Evolutionary conservation across 2,888 invertebrate genomes (phyloP), one percentile per base, ranked within the genome.

Genomic region (Oscheius onirici): DNA sequence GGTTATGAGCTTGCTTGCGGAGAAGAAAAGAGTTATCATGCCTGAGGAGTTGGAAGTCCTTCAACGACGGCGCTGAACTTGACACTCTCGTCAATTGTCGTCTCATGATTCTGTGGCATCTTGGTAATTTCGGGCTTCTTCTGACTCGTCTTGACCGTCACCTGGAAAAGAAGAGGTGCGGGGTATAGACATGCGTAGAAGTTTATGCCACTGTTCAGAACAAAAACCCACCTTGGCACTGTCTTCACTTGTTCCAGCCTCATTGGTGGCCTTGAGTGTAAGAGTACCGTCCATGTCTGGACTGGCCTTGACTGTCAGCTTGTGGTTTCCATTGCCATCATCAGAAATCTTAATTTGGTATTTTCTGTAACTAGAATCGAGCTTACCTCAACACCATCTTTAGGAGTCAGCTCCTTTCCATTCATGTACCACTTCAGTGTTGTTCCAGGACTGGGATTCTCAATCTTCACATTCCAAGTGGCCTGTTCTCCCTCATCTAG

Each of bases 401-500:
- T 71, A 34, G 72, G 58, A 20, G 68, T 69, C 22, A 85, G 60
- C 55, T 77, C 77, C 58, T 80, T 74, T 46, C 80, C 83, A 69
- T 85, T 83, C 43, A 84, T 74, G 55, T 61, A 71, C 86, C 86
- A 86, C 3, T 71, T 60, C 40, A 84, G 81, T 49, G 78, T 75
- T 8, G 80, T 81, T 70, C 74, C 75, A 3, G 78, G 71, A 22
- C 67, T 58, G 10, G 82, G 77, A 52, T 78, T 69, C 10, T 82
- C 80, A 24, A 85, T 57, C 49, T 75, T 73, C 17, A 81, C 72
- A 17, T 78, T 78, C 75, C 76, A 79, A 26, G 73, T 71, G 17
- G 75, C 54, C 26, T 71, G 72, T 55, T 94, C 94, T 51, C 95
- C 95, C 82, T 93, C 93, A 34, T 91, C 91, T 0, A 93, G 94